Base-by-base conservation (phyloP, 2,113 vertebrate genomes). In the Candoia aspera region DNA sequence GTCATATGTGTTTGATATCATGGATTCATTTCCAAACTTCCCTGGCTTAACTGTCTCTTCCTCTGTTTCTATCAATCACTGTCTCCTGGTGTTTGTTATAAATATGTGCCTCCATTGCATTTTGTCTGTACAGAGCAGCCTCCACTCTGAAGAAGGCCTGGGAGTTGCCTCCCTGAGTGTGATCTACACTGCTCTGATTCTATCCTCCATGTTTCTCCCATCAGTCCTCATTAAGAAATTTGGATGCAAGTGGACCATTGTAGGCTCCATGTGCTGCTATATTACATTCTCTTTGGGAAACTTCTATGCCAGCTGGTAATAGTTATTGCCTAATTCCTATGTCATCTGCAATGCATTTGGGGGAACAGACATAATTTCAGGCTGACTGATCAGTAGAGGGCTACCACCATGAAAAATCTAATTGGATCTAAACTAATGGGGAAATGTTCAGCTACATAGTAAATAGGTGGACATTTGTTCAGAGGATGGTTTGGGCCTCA, bases 241-340 rank as follows among this genome's bases (percentile, higher is more conserved):
- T 94, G 99, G 99, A 96, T 99, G 99, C 96, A 99, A 99, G 96
- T 99, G 99, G 99, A 99, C 98, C 94, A 98, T 99, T 0, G 97
- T 97, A 1, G 92, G 73, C 12, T 98, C 98, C n/a, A 99, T 99
- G 99, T 98, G 96, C 94, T 98, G 99, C 95, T 99, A 99, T 3
- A 96, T 99, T 0, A 54, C 98, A 0, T 99, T 98, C 96, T 99
- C 98, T 2, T 90, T 99, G 19, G 99, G 99, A 86, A 99, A 99
- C 97, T 98, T 99, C 97, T 97, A 97, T 0, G 97, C 98, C 29
- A 98, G 98, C 98, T 99, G 99, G 99, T 99, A 98, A 73, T 83
- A 11, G 19, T 42, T 33, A 29, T 89, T 33, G 49, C 15, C 57
- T 89, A 37, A 33, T 85, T 64, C 58, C 2, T 62, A 42, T 84